Base-by-base conservation (phyloP, 1,140 invertebrate genomes). In the Drosophila parvula region DNA sequence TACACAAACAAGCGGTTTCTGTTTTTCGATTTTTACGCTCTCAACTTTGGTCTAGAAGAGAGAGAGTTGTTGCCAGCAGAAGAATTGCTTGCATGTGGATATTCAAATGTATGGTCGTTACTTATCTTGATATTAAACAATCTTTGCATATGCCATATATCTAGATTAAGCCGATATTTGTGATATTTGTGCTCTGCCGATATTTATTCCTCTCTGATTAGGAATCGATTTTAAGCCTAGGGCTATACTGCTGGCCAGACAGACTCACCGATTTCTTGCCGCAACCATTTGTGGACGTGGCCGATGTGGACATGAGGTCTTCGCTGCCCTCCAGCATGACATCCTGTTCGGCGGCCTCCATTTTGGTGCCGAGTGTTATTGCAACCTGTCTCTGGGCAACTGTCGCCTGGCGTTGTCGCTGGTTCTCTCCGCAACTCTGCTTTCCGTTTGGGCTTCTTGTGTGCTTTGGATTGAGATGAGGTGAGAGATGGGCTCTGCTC, bases 241-340 rank as follows among this genome's bases (percentile, higher is more conserved):
- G 32, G 11, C 12, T 22, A 22, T 36, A 30, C 36, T 38, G 12
- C 14, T n/a, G 38, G 14, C 38, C 38, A 67, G 16, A 27, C 8
- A 58, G 16, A 79, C 84, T 78, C 34, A 88, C 83, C 84, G 80
- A 60, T 83, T 84, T 88, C 64, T 74, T 88, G 57, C 60, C 65
- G 63, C 77, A 89, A 45, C 83, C 80, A 61, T 88, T 89, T 58
- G 84, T 70, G 60, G 80, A 83, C 68, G 84, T 78, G 44, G 77
- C 75, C 48, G 83, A 86, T 64, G 84, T 86, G 36, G 83, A 83
- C 83, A 86, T 86, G 43, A 80, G 67, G 71, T 88, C 84, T 57
- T 88, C 84, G 61, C 43, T 68, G 61, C 59, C 71, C 47, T 78
- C 77, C 45, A 74, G 67, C 73, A 81, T 47, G 34, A 34, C 63